These are phyloP conservation scores for Penelope pileata DNA, from an alignment of 2,113 vertebrate species.

Conservation along the genomic window DNA sequence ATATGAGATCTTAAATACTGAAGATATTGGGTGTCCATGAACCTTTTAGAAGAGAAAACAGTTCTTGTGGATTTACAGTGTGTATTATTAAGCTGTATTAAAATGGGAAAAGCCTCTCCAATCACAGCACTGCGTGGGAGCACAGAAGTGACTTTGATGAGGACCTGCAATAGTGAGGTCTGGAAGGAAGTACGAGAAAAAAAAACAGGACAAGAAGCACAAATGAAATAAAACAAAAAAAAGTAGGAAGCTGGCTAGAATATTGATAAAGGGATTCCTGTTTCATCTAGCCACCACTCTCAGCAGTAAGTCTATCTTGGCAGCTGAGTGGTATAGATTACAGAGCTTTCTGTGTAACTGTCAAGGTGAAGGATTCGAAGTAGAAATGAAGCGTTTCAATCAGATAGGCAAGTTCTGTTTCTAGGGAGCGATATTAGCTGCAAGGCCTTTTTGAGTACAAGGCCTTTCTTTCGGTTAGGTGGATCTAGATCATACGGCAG, in stretches of 20 bases:
- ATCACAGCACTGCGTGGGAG: not conserved
- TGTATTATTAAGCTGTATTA: conserved; percentile 37
- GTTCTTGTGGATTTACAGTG: conserved; percentile 35
- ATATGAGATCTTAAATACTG: conserved; percentile 15
- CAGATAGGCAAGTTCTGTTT: not conserved
- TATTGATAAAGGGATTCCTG: not conserved
- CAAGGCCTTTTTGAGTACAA: not conserved
- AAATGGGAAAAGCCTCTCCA: not conserved
- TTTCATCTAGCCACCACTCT: not conserved
- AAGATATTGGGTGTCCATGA: conserved; percentile 8
- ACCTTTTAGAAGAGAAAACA: conserved; percentile 30
- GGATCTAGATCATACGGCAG: not conserved
- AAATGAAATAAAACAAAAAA: not conserved
- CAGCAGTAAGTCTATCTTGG: not conserved
- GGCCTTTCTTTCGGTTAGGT: not conserved
- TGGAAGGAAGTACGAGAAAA: not conserved
- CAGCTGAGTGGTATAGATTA: not conserved
- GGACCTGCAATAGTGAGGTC: not conserved
- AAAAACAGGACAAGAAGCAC: not conserved
- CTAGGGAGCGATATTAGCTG: not conserved
- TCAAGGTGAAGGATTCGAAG: not conserved
- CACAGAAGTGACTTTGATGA: not conserved
- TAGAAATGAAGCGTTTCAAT: not conserved
- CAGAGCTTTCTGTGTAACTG: not conserved
- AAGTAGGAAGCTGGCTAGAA: not conserved